Conservation (phyloP, 2,113 vertebrate genomes). For the Martes martes region DNA sequence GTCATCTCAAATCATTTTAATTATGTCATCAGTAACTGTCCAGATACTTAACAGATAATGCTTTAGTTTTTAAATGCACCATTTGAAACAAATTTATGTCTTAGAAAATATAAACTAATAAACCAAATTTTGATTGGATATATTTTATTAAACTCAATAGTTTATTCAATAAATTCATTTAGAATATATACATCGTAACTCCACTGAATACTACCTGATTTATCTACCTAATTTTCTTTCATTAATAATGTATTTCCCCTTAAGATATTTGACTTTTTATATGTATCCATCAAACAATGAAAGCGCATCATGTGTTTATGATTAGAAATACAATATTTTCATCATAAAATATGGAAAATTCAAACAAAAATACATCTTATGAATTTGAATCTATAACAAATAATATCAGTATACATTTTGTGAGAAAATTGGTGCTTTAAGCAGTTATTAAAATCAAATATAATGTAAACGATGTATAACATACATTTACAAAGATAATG, state of each 20-base stretch:
- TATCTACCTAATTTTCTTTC: background rate
- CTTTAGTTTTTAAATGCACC: background rate
- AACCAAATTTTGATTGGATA: background rate
- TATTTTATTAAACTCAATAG: background rate
- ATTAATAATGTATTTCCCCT: background rate
- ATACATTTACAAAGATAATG: background rate
- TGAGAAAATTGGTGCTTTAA: background rate
- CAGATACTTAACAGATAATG: background rate
- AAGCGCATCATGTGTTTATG: background rate
- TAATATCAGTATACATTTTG: background rate
- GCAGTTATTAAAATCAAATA: background rate
- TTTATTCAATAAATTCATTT: background rate
- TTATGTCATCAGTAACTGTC: background rate
- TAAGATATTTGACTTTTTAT: slow-evolving; percentile 11
- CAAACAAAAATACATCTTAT: background rate
- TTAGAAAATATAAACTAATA: background rate
- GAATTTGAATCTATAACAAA: background rate
- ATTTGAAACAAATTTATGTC: background rate
- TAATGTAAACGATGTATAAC: background rate
- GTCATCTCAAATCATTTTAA: background rate
- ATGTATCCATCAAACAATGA: background rate
- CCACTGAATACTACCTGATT: background rate
- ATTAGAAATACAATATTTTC: slow-evolving; percentile 23
- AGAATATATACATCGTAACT: background rate
- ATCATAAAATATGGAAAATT: slow-evolving; percentile 3